Evolutionary conservation across 2,113 vertebrate genomes (phyloP), one percentile per base, ranked within the genome.

Genomic region (Nycticorax nycticorax): DNA sequence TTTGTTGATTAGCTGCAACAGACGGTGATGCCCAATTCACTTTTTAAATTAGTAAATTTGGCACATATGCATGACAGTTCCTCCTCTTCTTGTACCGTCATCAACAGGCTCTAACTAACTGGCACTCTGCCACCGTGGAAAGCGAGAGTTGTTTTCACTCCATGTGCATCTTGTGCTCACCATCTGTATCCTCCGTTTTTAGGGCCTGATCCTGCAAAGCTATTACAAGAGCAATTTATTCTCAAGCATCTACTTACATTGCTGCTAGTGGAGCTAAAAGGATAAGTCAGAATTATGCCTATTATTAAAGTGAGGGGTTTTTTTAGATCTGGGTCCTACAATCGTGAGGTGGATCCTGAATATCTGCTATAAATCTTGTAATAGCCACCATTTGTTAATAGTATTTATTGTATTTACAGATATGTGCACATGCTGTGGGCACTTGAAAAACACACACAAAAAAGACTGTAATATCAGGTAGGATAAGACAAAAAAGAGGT

Each of bases 1-100:
- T 88, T 75, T 91, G 92, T 93, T 96, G 80, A 95, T 96, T 84
- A 88, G 50, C 56, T 84, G 41, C 62, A 79, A 68, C 57, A 94
- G 95, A 82, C 45, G 24, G 39, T 78, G 79, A 92, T 88, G 85
- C 77, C 84, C 77, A 84, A 57, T 93, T 96, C 93, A 72, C 85
- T 86, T 94, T 96, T 92, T 69, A 76, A 83, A 60, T 52, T 73
- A 87, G 56, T 87, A 89, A 53, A 73, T 93, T 84, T 89, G 53
- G 62, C 85, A 95, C 73, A 55, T 59, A 27, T 56, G 39, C 14
- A 16, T 92, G 67, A 76, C 67, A 59, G 63, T 94, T 97, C 57
- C 89, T 72, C 37, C 80, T 97, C 88, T 52, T 67, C 74, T 85
- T 64, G 10, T 85, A n/a, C 77, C 41, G 9, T 79, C 76, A 63